These are phyloP conservation scores for Copsychus sechellarum DNA, from an alignment of 2,113 vertebrate genomes.

Conservation along the genomic window DNA sequence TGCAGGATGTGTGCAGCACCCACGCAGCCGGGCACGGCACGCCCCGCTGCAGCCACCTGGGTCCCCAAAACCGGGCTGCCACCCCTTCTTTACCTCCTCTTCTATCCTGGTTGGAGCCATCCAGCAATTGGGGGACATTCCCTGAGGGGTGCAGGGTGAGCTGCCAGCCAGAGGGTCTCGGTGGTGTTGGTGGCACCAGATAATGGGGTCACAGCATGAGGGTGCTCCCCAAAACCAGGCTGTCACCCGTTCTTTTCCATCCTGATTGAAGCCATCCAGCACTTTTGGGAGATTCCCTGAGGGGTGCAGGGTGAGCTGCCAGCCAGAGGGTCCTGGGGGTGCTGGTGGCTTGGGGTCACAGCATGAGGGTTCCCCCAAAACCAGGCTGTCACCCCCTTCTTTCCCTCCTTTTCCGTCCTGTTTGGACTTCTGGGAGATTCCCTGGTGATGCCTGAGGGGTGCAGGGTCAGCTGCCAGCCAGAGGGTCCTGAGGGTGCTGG, in stretches of 20 bases:
- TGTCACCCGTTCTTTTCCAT: neutral
- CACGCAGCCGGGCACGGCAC: neutral
- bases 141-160: too few relatives aligned
- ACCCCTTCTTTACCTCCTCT: too few relatives aligned
- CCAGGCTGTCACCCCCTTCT: neutral
- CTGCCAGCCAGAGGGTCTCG: too few relatives aligned
- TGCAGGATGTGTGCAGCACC: neutral
- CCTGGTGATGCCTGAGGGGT: accelerated
- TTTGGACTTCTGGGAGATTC: accelerated
- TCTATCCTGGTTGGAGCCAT: too few relatives aligned
- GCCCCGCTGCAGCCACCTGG: neutral
- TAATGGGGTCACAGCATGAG: too few relatives aligned
- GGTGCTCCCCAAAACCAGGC: neutral
- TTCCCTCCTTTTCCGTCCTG: neutral
- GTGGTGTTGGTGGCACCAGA: too few relatives aligned
- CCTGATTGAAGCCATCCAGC: accelerated
- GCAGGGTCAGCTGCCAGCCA: accelerated
- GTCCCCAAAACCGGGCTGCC: too few relatives aligned
- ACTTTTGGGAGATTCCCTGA: accelerated
- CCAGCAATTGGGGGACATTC: too few relatives aligned
- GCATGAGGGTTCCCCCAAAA: too few relatives aligned
- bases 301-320: too few relatives aligned
- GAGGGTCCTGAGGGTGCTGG: neutral
- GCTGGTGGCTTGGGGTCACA: too few relatives aligned
- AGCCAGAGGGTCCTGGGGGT: too few relatives aligned